Evolutionary conservation across 2,113 vertebrate genomes (phyloP).

Genomic region (Alouatta palliata): DNA sequence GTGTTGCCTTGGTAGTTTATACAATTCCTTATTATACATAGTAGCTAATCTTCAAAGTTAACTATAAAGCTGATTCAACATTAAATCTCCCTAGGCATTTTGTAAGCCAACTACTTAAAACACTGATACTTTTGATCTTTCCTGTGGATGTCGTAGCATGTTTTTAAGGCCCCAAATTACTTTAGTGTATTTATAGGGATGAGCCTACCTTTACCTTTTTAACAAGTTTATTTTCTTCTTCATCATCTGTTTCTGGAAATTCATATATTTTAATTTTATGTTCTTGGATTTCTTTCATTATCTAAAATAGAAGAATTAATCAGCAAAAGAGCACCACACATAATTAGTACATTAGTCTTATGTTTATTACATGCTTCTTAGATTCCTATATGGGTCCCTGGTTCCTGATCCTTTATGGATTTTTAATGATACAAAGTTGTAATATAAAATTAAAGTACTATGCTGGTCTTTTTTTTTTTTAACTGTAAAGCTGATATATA

Average conservation of each 20-base stretch:
- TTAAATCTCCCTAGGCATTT: not conserved
- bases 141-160: not conserved
- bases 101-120: constrained; percentile 34
- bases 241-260: constrained; percentile 98
- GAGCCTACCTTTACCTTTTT: constrained; percentile 96
- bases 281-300: constrained; percentile 99
- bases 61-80: constrained; percentile 30
- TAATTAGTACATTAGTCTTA: not conserved
- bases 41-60: not conserved
- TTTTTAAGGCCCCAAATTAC: not conserved
- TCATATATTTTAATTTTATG: constrained; percentile 99
- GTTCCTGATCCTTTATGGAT: not conserved
- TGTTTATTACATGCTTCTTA: constrained; percentile 18
- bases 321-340: not conserved
- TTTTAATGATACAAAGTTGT: constrained; percentile 3
- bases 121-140: not conserved
- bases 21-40: not conserved
- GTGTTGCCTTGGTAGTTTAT: not conserved
- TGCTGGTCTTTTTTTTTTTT: not conserved
- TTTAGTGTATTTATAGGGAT: not conserved
- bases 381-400: not conserved
- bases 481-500: not conserved
- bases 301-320: constrained; percentile 83
- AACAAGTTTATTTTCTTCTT: constrained; percentile 98
- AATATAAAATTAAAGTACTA: constrained; percentile 43